These are phyloP conservation scores for Leptinotarsa peninsularis DNA, from an alignment of 2,888 invertebrate genomes.

Conservation along the genomic window DNA sequence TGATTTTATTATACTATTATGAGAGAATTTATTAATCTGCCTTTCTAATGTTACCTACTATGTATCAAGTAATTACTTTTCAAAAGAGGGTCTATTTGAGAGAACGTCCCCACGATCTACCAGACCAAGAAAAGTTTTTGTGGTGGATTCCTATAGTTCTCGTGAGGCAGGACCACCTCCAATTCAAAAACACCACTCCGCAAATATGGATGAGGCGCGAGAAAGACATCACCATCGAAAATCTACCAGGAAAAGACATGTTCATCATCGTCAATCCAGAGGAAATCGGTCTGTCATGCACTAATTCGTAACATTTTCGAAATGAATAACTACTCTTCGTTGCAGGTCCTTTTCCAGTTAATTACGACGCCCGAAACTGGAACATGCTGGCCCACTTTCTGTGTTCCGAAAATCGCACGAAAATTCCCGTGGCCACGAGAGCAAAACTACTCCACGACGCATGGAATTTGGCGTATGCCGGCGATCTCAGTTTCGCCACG, in stretches of 20 bases:
- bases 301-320: background rate
- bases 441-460: slow-evolving; percentile 83
- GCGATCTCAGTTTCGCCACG: slow-evolving; percentile 79
- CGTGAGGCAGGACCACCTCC: slow-evolving; percentile 70
- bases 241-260: slow-evolving; percentile 71
- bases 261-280: slow-evolving; percentile 87
- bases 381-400: slow-evolving; percentile 77
- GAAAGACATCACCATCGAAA: slow-evolving; percentile 68
- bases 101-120: slow-evolving; percentile 79
- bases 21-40: too few relatives aligned
- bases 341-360: slow-evolving; percentile 83
- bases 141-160: slow-evolving; percentile 83
- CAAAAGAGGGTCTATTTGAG: slow-evolving; percentile 76
- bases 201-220: slow-evolving; percentile 74
- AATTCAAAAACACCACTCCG: slow-evolving; percentile 72
- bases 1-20: too few relatives aligned
- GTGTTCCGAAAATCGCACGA: slow-evolving; percentile 68
- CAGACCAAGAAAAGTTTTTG: slow-evolving; percentile 76
- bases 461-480: slow-evolving; percentile 80
- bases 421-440: slow-evolving; percentile 78
- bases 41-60: too few relatives aligned
- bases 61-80: slow-evolving; percentile 37
- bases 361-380: slow-evolving; percentile 85
- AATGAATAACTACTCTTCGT: background rate
- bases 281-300: slow-evolving; percentile 76